Percentiles rank a stretch among this genome's conserved stretches.
phyloP scores from a whole-genome alignment of 2,888 invertebrate species.

The Luffia ferchaultella region DNA sequence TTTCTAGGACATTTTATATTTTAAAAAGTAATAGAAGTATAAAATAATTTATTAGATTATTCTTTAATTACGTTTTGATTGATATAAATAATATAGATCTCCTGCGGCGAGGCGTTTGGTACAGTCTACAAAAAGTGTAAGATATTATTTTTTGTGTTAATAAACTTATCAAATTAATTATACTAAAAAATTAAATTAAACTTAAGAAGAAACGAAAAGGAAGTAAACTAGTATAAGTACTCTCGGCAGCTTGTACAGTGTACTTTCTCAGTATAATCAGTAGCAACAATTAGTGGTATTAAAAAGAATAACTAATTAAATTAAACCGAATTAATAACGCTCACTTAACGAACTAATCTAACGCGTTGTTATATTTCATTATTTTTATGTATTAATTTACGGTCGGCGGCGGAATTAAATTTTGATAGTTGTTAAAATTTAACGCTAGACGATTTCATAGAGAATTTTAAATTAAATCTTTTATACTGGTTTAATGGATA shows the following conservation, averaged over 20 bases:
- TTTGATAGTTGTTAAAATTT: constrained; percentile 18
- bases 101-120: too few relatives aligned
- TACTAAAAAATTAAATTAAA: too few relatives aligned
- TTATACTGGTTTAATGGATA: neutral
- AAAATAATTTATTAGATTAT: too few relatives aligned
- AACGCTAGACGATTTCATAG: constrained; percentile 10
- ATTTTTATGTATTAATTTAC: constrained; percentile 18
- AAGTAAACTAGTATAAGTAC: too few relatives aligned
- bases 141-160: too few relatives aligned
- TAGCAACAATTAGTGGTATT: constrained; percentile 30
- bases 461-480: neutral
- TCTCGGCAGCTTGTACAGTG: neutral
- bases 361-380: constrained; percentile 12
- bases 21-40: too few relatives aligned
- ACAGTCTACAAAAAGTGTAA: too few relatives aligned
- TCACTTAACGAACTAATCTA: constrained; percentile 29
- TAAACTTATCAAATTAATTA: too few relatives aligned
- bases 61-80: too few relatives aligned
- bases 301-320: constrained; percentile 22
- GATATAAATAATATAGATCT: too few relatives aligned
- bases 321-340: constrained; percentile 26
- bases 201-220: too few relatives aligned
- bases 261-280: constrained; percentile 18
- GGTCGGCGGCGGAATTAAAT: constrained; percentile 16
- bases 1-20: too few relatives aligned